Evolutionary conservation across 1,140 invertebrate genomes (phyloP).

Genomic region (Ceratina australensis): DNA sequence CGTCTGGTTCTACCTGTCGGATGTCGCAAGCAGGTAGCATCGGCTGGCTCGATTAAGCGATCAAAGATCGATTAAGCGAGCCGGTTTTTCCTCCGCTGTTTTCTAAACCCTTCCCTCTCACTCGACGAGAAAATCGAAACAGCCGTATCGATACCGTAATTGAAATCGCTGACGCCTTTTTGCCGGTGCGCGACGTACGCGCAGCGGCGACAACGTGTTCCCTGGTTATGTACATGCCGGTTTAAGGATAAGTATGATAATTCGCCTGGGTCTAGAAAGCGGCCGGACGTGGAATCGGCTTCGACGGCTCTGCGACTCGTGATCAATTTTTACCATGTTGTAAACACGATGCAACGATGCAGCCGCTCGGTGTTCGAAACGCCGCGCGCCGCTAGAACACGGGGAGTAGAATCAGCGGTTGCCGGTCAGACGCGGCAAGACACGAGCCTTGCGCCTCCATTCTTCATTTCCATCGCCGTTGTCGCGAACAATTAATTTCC

Average conservation of each 20-base stretch:
- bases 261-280: slow-evolving; percentile 30
- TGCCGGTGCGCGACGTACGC: background rate
- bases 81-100: slow-evolving; percentile 42
- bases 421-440: slow-evolving; percentile 18
- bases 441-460: background rate
- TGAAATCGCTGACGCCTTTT: slow-evolving; percentile 45
- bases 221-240: slow-evolving; percentile 13
- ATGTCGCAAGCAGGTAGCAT: slow-evolving; percentile 51
- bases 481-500: slow-evolving; percentile 4
- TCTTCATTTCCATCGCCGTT: background rate
- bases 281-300: slow-evolving; percentile 19
- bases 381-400: background rate
- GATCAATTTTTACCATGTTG: background rate
- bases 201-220: slow-evolving; percentile 34
- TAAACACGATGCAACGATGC: background rate
- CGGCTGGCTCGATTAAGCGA: slow-evolving; percentile 50
- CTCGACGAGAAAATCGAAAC: slow-evolving; percentile 7
- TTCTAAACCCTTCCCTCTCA: slow-evolving; percentile 8
- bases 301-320: background rate
- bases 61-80: slow-evolving; percentile 52
- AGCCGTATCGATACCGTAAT: slow-evolving; percentile 32
- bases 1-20: slow-evolving; percentile 23
- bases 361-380: background rate
- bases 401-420: slow-evolving; percentile 25
- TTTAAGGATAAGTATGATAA: slow-evolving; percentile 46